These are phyloP conservation scores for Papilio elwesi DNA, from an alignment of 2,888 invertebrate species.

Conservation along the genomic window DNA sequence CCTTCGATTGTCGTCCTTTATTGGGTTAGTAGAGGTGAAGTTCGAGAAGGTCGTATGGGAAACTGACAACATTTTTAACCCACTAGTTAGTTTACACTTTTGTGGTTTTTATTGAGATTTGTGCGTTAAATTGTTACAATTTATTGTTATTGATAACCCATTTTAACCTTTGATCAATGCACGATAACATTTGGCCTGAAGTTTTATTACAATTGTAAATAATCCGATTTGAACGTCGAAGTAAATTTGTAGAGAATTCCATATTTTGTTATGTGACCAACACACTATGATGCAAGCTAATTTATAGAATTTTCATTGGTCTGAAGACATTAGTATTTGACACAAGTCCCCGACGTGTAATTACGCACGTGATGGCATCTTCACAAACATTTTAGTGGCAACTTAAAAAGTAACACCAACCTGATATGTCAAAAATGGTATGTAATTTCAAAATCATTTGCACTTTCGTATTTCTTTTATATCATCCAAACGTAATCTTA, in stretches of 20 bases:
- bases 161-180: neutral
- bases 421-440: too few species aligned
- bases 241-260: neutral
- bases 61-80: neutral
- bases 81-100: neutral
- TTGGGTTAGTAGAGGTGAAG: neutral
- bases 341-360: too few species aligned
- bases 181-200: constrained; percentile 5
- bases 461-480: too few species aligned
- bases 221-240: neutral
- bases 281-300: neutral
- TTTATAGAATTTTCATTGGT: too few species aligned
- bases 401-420: too few species aligned
- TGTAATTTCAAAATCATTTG: too few species aligned
- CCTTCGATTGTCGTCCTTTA: too few species aligned
- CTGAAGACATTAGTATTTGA: too few species aligned
- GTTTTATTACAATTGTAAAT: neutral
- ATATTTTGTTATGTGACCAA: neutral
- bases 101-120: neutral
- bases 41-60: neutral
- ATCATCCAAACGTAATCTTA: too few species aligned
- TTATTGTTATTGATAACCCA: constrained; percentile 1
- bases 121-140: constrained; percentile 3
- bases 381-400: too few species aligned
- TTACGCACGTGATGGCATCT: too few species aligned